These are phyloP conservation scores for Pantelozetes paolii DNA, from an alignment of 2,888 invertebrate genomes.

Conservation along the genomic window DNA sequence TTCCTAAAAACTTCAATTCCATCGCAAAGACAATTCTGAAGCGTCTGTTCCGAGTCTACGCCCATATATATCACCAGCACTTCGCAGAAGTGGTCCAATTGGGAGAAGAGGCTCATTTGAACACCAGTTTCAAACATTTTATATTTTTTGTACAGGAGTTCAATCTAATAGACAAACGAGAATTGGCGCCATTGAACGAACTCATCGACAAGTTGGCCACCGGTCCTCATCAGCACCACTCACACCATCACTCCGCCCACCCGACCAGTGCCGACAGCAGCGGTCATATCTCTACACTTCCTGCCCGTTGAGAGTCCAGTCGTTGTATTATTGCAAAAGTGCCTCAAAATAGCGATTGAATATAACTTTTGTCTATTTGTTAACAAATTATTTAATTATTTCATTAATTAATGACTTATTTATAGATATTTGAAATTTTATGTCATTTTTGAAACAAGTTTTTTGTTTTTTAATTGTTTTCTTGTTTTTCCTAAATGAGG, in stretches of 20 bases:
- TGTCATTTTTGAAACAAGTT: neutral
- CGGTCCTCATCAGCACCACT: constrained; percentile 24
- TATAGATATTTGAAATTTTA: too few species aligned
- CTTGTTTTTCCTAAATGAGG: neutral
- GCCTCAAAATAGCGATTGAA: too few species aligned
- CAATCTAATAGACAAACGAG: constrained; percentile 89
- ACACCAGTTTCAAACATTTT: constrained; percentile 99
- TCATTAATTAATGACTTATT: too few species aligned
- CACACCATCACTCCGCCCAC: neutral
- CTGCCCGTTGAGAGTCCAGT: neutral
- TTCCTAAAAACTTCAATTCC: constrained; percentile 92
- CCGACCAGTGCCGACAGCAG: neutral
- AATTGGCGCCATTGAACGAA: constrained; percentile 93
- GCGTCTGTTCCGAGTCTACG: constrained; percentile 95
- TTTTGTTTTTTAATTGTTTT: neutral
- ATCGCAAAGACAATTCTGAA: constrained; percentile 98
- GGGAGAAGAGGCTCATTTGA: constrained; percentile 96
- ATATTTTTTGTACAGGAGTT: constrained; percentile 98
- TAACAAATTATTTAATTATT: too few species aligned
- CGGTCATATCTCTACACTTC: neutral
- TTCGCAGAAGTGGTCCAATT: constrained; percentile 95
- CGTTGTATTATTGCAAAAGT: neutral
- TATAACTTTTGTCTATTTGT: too few species aligned
- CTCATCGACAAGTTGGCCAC: constrained; percentile 86
- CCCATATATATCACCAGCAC: constrained; percentile 99